phyloP scores from a whole-genome alignment of 2,888 invertebrate genomes.

The Archaeoteleia sp. region DNA sequence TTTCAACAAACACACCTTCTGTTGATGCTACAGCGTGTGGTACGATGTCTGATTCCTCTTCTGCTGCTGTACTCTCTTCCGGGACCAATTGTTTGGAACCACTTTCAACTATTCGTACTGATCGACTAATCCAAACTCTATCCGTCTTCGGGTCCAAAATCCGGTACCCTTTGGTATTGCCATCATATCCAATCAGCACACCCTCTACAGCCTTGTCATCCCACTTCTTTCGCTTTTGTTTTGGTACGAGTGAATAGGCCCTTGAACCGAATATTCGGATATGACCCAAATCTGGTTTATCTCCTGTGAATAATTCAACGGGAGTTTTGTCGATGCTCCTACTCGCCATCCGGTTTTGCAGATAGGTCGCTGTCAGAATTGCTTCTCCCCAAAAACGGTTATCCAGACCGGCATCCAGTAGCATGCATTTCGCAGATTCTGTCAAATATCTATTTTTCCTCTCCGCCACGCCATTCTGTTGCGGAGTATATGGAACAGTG shows the following conservation, averaged over 20 bases:
- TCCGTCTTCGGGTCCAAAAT: slow-evolving; percentile 21
- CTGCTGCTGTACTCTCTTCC: neutral
- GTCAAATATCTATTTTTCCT: neutral
- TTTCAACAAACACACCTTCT: neutral
- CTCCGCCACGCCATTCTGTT: neutral
- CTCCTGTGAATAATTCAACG: slow-evolving; percentile 27
- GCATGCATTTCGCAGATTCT: neutral
- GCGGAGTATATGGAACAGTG: slow-evolving; percentile 29
- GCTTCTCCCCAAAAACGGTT: slow-evolving; percentile 2
- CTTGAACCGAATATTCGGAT: slow-evolving; percentile 27
- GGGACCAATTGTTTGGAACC: neutral
- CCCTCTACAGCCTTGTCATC: slow-evolving; percentile 31
- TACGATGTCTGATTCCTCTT: neutral
- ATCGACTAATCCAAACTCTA: slow-evolving; percentile 34
- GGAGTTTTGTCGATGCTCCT: neutral
- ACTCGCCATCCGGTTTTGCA: neutral
- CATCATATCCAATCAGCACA: slow-evolving; percentile 27
- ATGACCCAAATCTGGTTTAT: slow-evolving; percentile 26
- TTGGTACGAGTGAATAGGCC: slow-evolving; percentile 22
- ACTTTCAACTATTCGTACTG: slow-evolving; percentile 19
- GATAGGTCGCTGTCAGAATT: neutral
- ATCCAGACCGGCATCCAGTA: neutral
- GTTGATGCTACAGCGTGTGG: neutral
- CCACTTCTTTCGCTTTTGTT: slow-evolving; percentile 23
- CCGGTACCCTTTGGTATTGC: slow-evolving; percentile 23